phyloP scores from a whole-genome alignment of 2,888 invertebrate genomes.

The Rotaria macrura region DNA sequence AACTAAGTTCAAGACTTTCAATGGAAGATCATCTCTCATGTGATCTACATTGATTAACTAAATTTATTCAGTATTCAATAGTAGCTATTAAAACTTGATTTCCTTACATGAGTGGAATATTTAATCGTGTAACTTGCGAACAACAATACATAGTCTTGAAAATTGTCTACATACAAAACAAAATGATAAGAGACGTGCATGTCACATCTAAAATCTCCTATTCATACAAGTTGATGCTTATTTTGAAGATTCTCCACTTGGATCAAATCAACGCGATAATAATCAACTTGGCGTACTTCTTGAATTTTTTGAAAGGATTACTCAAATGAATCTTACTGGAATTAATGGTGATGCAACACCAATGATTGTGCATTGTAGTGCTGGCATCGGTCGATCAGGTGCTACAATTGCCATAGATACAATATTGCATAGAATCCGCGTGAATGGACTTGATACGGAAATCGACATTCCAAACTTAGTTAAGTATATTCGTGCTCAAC shows the following conservation, averaged over 20 bases:
- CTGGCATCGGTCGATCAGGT: conserved; percentile 78
- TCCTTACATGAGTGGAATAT: too few relatives aligned
- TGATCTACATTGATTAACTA: too few relatives aligned
- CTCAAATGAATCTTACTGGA: background rate
- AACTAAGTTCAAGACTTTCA: too few relatives aligned
- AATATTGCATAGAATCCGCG: conserved; percentile 78
- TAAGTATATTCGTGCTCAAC: conserved; percentile 86
- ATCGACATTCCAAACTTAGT: conserved; percentile 95
- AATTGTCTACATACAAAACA: too few relatives aligned
- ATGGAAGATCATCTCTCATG: too few relatives aligned
- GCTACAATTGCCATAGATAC: conserved; percentile 98
- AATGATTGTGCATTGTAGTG: conserved; percentile 9
- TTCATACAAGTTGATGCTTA: too few relatives aligned
- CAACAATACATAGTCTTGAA: too few relatives aligned
- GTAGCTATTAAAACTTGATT: too few relatives aligned
- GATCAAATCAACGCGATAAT: background rate
- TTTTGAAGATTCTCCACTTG: background rate
- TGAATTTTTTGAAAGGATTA: background rate
- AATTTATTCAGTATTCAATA: too few relatives aligned
- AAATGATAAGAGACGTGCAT: too few relatives aligned
- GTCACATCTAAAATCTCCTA: too few relatives aligned
- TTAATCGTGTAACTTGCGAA: too few relatives aligned
- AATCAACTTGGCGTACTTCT: background rate
- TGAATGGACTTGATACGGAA: conserved; percentile 73
- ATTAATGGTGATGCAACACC: background rate